Base-by-base conservation (phyloP, 2,113 vertebrate genomes). In the Chloropsis cyanopogon region DNA sequence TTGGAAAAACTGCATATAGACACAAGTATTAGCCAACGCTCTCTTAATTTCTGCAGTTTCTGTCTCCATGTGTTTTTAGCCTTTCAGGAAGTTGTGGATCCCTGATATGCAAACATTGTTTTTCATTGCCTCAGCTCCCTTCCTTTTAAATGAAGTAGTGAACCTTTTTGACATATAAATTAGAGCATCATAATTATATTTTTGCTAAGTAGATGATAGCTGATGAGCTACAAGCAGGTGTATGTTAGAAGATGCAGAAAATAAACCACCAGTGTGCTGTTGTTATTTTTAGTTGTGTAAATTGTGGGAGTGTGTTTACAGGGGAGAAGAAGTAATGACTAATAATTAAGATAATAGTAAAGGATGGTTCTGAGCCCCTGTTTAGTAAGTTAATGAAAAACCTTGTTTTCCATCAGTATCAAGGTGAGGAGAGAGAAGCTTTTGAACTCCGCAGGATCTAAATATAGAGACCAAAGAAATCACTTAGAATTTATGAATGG, bases 181-280 rank as follows among this genome's bases (percentile, higher is more conserved):
- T 53, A 68, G 25, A 71, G 3, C 4, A 57, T 12, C 4, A 3
- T 53, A 88, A 93, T 81, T 83, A 81, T 57, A 25, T 77, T 90
- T 94, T 88, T 92, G 29, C 76, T 93, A 66, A 92, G 56, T 22
- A 87, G 94, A 90, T 71, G 75, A 24, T 24, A 93, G 44, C 22
- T 81, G 68, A 88, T 83, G 35, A 90, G 28, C 33, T 78, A 26
- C 29, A 82, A 71, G 11, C 49, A 86, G 47, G 39, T 70, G 29
- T 49, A 68, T 2, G 1, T 68, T 81, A 75, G 37, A 90, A 49
- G 56, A 57, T 52, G 47, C 23, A 88, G 39, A 86, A 42, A 92
- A 88, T 49, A 79, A 86, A 78, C 66, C 41, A 64, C 9, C 22
- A 26, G 8, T 7, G 1, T 60, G 13, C 22, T 68, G 49, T 7